A percentile compares a stretch with the other conserved stretches of the same genome.
Evolutionary conservation across 1,140 invertebrate genomes (phyloP).

Genomic region (Solen grandis): DNA sequence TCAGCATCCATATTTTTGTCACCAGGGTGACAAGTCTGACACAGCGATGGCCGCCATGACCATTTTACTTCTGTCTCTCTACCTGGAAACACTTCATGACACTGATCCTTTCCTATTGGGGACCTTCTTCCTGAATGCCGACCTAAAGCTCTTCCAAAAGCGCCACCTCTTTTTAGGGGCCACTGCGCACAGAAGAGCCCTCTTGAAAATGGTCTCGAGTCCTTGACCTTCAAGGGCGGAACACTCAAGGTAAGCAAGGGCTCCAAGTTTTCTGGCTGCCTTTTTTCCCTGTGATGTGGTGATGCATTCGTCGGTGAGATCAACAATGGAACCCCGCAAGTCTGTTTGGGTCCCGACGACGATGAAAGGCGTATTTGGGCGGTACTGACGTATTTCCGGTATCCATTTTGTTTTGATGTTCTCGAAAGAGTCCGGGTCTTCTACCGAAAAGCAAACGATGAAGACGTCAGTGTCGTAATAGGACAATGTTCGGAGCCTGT

Average conservation of each 20-base stretch:
- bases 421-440: conserved; percentile 98
- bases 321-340: conserved; percentile 64
- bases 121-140: conserved; percentile 47
- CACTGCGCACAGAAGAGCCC: conserved; percentile 84
- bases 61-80: neutral
- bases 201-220: conserved; percentile 63
- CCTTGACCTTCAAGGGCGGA: conserved; percentile 87
- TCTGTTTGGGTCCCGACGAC: conserved; percentile 85
- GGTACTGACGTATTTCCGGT: conserved; percentile 85
- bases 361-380: conserved; percentile 91
- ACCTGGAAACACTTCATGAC: neutral
- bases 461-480: conserved; percentile 99
- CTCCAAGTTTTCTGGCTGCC: conserved; percentile 86
- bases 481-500: conserved; percentile 94
- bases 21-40: too few species aligned
- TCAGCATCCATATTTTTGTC: too few species aligned
- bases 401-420: conserved; percentile 95
- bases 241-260: conserved; percentile 94
- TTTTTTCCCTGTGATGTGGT: conserved; percentile 88
- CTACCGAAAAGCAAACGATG: conserved; percentile 99
- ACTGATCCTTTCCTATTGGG: neutral
- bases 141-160: conserved; percentile 65
- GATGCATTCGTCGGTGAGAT: conserved; percentile 88
- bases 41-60: too few species aligned
- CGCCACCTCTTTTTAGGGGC: conserved; percentile 61